Base-by-base conservation (phyloP, 2,888 invertebrate species). In the Thymelicus acteon region DNA sequence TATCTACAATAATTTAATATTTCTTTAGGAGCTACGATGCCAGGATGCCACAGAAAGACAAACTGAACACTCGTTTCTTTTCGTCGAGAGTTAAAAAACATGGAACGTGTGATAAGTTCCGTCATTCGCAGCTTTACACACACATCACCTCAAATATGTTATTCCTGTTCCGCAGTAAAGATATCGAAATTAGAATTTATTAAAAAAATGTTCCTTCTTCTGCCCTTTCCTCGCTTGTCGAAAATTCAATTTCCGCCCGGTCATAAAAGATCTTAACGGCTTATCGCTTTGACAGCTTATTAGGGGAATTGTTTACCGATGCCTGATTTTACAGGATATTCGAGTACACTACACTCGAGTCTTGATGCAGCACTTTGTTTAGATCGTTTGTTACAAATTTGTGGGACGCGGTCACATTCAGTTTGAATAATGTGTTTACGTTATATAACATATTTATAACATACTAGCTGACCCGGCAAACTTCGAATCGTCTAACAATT, bases 281-380 rank as follows among this genome's bases (percentile, higher is more conserved):
- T 82, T 85, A 85, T 85, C 82, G 81, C 79, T 81, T 82, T 80
- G 82, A 83, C 80, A 81, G 81, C 79, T 82, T 79, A 80, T 84
- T 79, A 79, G 77, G 78, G 73, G 74, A 77, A 81, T 80, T 83
- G 85, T 85, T 85, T 83, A 78, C 78, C 72, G 75, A 64, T 60
- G 31, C 64, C 73, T 75, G 76, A 79, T 82, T 78, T 78, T 74
- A 74, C 77, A 75, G 72, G 75, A 66, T 57, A 58, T 47, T 44
- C 31, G 4, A 2, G 31, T 31, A 40, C 40, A 40, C 40, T 8
- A 40, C 7, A 39, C 39, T 39, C 39, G 37, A 5, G 12, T 5
- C 1, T 12, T 10, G 19, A 8, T 54, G 54, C 24, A 19, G 8
- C 24, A 24, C 31, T 0, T 57, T 13, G 57, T 13, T 57, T n/a